phyloP scores from a whole-genome alignment of 2,113 vertebrate genomes.

The Piprites chloris region DNA sequence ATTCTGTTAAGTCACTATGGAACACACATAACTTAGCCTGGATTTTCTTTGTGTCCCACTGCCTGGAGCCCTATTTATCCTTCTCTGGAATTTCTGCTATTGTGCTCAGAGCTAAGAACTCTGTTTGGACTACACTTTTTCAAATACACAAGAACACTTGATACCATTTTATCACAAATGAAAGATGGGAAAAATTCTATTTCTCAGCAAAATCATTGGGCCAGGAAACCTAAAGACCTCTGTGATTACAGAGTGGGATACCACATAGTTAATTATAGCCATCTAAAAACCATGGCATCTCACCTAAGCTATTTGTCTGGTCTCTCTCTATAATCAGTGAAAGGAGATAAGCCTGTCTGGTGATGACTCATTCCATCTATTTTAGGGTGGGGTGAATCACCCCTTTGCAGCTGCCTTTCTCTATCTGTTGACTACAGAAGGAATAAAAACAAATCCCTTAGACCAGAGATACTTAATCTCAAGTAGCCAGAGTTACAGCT shows the following conservation, averaged over 20 bases:
- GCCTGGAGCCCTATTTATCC: not conserved
- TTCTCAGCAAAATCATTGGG: not conserved
- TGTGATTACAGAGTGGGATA: not conserved
- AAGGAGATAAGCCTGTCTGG: slow-evolving; percentile 54
- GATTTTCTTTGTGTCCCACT: not conserved
- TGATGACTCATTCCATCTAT: slow-evolving; percentile 59
- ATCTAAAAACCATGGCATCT: slow-evolving; percentile 1
- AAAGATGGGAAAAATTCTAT: not conserved
- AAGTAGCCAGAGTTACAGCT: not conserved
- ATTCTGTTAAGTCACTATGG: not conserved
- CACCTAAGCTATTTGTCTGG: slow-evolving; percentile 47
- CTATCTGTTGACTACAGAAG: slow-evolving; percentile 25
- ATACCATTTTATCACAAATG: not conserved
- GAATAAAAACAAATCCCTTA: slow-evolving; percentile 29
- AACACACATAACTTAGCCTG: not conserved
- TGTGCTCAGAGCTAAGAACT: not conserved
- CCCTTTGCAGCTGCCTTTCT: slow-evolving; percentile 47
- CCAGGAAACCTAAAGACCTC: not conserved
- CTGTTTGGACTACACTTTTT: not conserved
- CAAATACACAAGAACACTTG: not conserved
- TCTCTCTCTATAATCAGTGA: slow-evolving; percentile 28
- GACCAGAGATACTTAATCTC: not conserved
- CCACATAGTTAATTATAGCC: slow-evolving; percentile 31
- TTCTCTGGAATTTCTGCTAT: not conserved
- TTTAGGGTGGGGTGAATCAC: slow-evolving; percentile 54